These are phyloP conservation scores for Ectobius pallidus DNA, from an alignment of 2,888 invertebrate species.

Conservation along the genomic window DNA sequence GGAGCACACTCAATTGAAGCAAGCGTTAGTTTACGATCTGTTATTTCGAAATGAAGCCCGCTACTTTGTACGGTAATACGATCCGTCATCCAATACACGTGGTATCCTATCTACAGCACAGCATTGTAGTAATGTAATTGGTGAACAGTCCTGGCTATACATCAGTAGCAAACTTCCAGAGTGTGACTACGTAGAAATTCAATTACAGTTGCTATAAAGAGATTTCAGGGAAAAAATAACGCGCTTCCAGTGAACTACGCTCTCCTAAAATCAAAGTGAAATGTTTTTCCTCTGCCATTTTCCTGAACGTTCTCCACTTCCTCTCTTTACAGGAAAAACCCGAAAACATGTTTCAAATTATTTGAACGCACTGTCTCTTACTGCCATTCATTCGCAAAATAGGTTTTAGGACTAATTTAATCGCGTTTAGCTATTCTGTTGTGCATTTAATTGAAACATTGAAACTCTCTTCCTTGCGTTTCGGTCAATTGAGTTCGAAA, in stretches of 20 bases:
- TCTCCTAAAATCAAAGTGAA: slow-evolving; percentile 8
- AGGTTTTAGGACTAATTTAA: background rate
- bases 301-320: background rate
- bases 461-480: too few relatives aligned
- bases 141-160: background rate
- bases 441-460: background rate
- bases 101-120: too few relatives aligned
- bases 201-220: slow-evolving; percentile 3
- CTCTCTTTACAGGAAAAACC: background rate
- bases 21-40: background rate
- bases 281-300: background rate
- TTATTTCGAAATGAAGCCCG: background rate
- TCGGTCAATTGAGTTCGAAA: background rate
- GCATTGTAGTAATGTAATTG: slow-evolving; percentile 10
- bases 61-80: too few relatives aligned
- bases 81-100: too few relatives aligned
- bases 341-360: background rate
- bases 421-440: background rate
- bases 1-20: too few relatives aligned
- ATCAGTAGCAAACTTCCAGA: background rate
- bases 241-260: background rate
- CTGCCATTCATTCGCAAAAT: slow-evolving; percentile 19
- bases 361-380: background rate
- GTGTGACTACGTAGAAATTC: background rate
- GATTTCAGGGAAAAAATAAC: background rate